phyloP scores from a whole-genome alignment of 1,140 invertebrate species.

The Samia ricini region DNA sequence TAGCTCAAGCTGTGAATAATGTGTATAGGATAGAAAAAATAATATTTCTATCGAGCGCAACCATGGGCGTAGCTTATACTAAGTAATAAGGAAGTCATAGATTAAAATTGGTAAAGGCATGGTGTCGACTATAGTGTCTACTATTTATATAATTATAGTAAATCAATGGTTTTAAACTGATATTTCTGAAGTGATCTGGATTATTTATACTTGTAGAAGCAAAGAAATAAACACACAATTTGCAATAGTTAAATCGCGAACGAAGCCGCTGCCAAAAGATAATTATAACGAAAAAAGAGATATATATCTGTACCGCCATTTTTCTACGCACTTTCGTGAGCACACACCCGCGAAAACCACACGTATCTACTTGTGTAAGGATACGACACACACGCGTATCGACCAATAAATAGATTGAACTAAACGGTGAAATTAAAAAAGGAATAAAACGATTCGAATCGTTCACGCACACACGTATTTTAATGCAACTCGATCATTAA shows the following conservation, averaged over 20 bases:
- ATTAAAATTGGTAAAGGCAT: too few relatives aligned
- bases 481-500: constrained; percentile 74
- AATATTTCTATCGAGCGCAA: too few relatives aligned
- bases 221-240: too few relatives aligned
- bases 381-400: constrained; percentile 55
- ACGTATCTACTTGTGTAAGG: constrained; percentile 40
- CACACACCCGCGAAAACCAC: constrained; percentile 37
- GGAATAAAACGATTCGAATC: constrained; percentile 72
- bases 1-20: too few relatives aligned
- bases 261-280: background rate
- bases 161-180: too few relatives aligned
- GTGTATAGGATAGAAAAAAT: too few relatives aligned
- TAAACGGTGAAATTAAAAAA: constrained; percentile 78
- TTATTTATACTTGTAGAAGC: background rate
- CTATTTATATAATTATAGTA: too few relatives aligned
- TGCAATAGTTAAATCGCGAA: background rate
- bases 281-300: background rate
- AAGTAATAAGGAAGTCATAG: too few relatives aligned
- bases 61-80: too few relatives aligned
- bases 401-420: constrained; percentile 77
- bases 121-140: too few relatives aligned
- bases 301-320: constrained; percentile 56
- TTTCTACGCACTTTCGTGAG: constrained; percentile 73
- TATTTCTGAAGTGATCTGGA: too few relatives aligned
- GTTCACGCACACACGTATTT: constrained; percentile 54